Base-by-base conservation (phyloP, 1,140 invertebrate species). In the Trachymyrmex cornetzi region DNA sequence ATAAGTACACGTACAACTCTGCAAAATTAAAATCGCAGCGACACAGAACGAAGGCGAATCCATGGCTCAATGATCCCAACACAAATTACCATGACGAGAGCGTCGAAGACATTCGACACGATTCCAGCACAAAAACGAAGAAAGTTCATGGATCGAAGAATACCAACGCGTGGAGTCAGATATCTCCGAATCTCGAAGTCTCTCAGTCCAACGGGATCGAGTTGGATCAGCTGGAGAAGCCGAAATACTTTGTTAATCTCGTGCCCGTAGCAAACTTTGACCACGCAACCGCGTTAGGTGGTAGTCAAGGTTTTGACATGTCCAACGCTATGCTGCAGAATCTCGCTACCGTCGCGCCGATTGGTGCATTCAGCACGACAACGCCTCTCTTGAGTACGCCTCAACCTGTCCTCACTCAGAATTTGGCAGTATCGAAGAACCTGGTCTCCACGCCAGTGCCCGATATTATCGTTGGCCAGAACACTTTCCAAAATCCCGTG, bases 381-480 rank as follows among this genome's bases (percentile, higher is more conserved):
- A 14, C 79, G 0, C 55, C 94, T 19, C 9, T 94, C 0, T 24
- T 93, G 0, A 94, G 77, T 63, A 92, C 94, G 0, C 55, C 89
- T 11, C 88, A 90, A 16, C 55, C 88, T 0, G 19, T 88, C 0
- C 19, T 93, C 0, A 80, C 67, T 34, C 91, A 90, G 0, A 90
- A 89, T 38, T 16, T 61, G 1, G 80, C 64, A 2, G 0, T 67
- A 24, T 34, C 77, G 3, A 82, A 80, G 7, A 61, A 84, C 3
- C 34, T 86, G 14, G 90, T 91, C 9, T 77, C 92, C 5, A 93
- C 91, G 9, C 53, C 93, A 1, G 24, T 92, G 5, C 91, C 94
- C 0, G 95, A 95, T n/a, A 80, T 95, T 1, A 94, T 95, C 11
- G 92, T 95, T 2, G 95, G 95, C 3, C 94, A 95, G 61, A 95